Evolutionary conservation across 2,888 invertebrate species (phyloP), one percentile per base, ranked within the genome.

Genomic region (Megastigmus dorsalis): DNA sequence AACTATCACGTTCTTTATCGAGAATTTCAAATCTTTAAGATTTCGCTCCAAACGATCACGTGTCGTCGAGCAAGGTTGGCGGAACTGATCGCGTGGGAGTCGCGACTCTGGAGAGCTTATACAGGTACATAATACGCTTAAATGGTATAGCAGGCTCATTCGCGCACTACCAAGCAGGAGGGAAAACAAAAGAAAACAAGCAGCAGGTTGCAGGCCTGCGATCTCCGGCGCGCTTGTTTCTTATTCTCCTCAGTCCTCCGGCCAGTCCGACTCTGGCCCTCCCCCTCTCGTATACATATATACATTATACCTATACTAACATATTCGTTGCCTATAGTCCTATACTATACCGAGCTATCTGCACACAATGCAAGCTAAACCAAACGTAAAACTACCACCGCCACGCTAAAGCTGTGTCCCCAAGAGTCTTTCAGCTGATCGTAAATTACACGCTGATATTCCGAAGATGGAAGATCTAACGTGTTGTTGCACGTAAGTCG

Each of bases 101-200:
- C 52, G 1, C 13, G n/a, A n/a, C n/a, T n/a, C n/a, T n/a, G n/a
- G n/a, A n/a, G n/a, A n/a, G n/a, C n/a, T n/a, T n/a, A n/a, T n/a
- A n/a, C n/a, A n/a, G n/a, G n/a, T n/a, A n/a, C n/a, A n/a, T n/a
- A n/a, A n/a, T n/a, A n/a, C n/a, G n/a, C n/a, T n/a, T n/a, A n/a
- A n/a, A n/a, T n/a, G n/a, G n/a, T n/a, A n/a, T n/a, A n/a, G n/a
- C n/a, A n/a, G n/a, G n/a, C n/a, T n/a, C n/a, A n/a, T n/a, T n/a
- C n/a, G n/a, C n/a, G n/a, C n/a, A n/a, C 38, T 38, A 38, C 38
- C 13, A 13, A 38, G 38, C 20, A n/a, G 15, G 38, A 7, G 23
- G 15, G 45, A 10, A 7, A 38, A 63, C 62, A 60, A 60, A 60
- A 60, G 60, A 45, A 45, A 59, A 60, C 30, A 60, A 60, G 60